Percentiles rank a stretch among this genome's conserved stretches.
These are phyloP conservation scores for Microplitis mediator DNA, from an alignment of 1,140 invertebrate genomes.

Conservation along the genomic window DNA sequence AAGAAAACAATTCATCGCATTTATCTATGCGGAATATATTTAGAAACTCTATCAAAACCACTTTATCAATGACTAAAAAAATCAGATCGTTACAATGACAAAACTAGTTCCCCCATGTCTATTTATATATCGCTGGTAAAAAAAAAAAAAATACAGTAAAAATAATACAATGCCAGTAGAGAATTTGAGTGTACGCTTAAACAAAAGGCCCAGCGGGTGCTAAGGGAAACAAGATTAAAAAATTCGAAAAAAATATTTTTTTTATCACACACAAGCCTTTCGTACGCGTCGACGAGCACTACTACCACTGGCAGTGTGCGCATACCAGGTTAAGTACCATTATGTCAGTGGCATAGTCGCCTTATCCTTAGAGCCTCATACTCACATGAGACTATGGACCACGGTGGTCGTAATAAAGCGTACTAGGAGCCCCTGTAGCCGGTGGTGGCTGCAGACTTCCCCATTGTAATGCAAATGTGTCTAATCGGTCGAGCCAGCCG, in stretches of 20 bases:
- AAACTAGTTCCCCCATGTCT: too few species aligned
- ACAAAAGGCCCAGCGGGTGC: background rate
- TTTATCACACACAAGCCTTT: background rate
- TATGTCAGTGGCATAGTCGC: conserved; percentile 39
- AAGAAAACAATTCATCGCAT: too few species aligned
- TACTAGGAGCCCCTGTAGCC: conserved; percentile 21
- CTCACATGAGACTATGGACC: conserved; percentile 44
- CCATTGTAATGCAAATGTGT: conserved; percentile 62
- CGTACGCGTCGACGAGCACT: too few species aligned
- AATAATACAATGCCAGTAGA: background rate
- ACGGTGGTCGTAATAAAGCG: conserved; percentile 53
- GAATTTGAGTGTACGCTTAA: too few species aligned
- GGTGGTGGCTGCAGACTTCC: conserved; percentile 49
- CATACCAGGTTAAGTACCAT: conserved; percentile 54
- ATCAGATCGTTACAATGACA: too few species aligned
- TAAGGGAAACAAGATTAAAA: background rate
- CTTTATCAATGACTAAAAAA: too few species aligned
- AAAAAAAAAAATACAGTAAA: background rate
- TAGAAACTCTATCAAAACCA: too few species aligned
- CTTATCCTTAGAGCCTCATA: background rate
- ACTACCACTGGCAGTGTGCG: background rate
- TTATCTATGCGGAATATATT: too few species aligned
- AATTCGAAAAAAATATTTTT: background rate
- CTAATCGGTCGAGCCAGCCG: conserved; percentile 60
- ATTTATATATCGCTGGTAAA: background rate